Evolutionary conservation across 2,888 invertebrate species (phyloP).

Genomic region (Tortrix viridana): DNA sequence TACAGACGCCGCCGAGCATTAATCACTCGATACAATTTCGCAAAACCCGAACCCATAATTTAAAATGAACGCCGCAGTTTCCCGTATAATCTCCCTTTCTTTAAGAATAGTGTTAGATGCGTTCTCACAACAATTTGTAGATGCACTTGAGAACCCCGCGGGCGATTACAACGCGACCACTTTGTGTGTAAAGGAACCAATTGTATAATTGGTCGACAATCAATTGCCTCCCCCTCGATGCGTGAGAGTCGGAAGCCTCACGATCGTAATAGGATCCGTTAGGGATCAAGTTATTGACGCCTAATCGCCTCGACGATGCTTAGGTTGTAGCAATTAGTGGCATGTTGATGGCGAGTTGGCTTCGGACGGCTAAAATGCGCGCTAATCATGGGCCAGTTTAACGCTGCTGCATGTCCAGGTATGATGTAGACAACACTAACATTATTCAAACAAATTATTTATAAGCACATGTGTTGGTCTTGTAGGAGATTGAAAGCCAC

Average conservation of each 20-base stretch:
- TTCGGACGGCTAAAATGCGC: not conserved
- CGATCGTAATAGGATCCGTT: slow-evolving; percentile 28
- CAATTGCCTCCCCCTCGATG: slow-evolving; percentile 51
- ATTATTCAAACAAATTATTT: too few relatives aligned
- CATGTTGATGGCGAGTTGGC: slow-evolving; percentile 8
- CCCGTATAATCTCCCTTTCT: slow-evolving; percentile 33
- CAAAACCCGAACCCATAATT: slow-evolving; percentile 27
- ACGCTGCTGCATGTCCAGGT: too few relatives aligned
- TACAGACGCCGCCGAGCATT: slow-evolving; percentile 53
- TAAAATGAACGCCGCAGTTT: slow-evolving; percentile 11
- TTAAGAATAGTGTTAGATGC: slow-evolving; percentile 24
- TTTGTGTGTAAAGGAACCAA: slow-evolving; percentile 56
- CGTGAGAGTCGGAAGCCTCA: slow-evolving; percentile 38
- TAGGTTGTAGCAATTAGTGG: slow-evolving; percentile 28
- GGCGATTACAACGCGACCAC: slow-evolving; percentile 47
- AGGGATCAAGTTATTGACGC: slow-evolving; percentile 28
- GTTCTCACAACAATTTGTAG: slow-evolving; percentile 46
- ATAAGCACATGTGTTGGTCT: too few relatives aligned
- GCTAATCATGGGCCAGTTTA: too few relatives aligned
- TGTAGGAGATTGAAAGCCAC: too few relatives aligned
- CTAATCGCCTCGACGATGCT: slow-evolving; percentile 32
- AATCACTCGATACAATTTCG: slow-evolving; percentile 28
- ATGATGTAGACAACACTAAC: too few relatives aligned
- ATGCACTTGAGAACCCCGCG: slow-evolving; percentile 41
- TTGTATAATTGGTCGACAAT: slow-evolving; percentile 70